Conservation (phyloP, 2,888 invertebrate genomes). For the Dolomedes plantarius region DNA sequence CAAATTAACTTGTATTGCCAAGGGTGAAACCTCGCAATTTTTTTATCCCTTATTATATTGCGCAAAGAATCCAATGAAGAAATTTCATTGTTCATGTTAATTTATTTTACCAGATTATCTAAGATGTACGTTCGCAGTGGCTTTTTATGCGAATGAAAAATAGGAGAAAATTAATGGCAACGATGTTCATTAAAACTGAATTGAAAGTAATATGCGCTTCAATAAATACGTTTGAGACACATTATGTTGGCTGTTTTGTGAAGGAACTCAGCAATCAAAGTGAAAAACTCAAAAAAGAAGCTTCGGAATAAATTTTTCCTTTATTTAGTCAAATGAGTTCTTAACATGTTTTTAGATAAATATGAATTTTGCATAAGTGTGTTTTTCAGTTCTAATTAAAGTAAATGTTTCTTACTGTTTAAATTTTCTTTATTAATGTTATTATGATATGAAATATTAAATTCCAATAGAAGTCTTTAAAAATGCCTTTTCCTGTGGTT, state of each 20-base stretch:
- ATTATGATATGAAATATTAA: slow-evolving; percentile 1
- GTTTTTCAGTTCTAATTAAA: background rate
- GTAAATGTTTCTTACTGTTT: background rate
- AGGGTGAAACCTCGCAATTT: slow-evolving; percentile 12
- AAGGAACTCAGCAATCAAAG: background rate
- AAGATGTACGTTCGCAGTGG: slow-evolving; percentile 2
- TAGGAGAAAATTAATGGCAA: slow-evolving; percentile 5
- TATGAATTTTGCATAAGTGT: slow-evolving; percentile 3
- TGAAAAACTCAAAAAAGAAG: slow-evolving; percentile 10
- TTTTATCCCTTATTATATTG: slow-evolving; percentile 24
- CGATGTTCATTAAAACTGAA: slow-evolving; percentile 42
- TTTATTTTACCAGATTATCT: slow-evolving; percentile 48
- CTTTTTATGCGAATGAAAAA: slow-evolving; percentile 31
- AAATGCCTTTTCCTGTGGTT: background rate
- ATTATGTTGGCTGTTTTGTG: background rate
- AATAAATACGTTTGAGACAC: slow-evolving; percentile 8
- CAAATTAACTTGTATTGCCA: slow-evolving; percentile 41
- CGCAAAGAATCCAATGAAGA: slow-evolving; percentile 44
- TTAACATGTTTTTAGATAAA: slow-evolving; percentile 12
- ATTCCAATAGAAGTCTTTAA: background rate
- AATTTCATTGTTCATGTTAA: slow-evolving; percentile 47
- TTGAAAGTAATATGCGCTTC: slow-evolving; percentile 10
- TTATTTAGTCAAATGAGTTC: slow-evolving; percentile 8
- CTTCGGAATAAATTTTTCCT: background rate
- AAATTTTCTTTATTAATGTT: slow-evolving; percentile 3